Evolutionary conservation across 2,113 vertebrate genomes (phyloP), one percentile per base, ranked within the genome.

Genomic region (Regulus satrapa): DNA sequence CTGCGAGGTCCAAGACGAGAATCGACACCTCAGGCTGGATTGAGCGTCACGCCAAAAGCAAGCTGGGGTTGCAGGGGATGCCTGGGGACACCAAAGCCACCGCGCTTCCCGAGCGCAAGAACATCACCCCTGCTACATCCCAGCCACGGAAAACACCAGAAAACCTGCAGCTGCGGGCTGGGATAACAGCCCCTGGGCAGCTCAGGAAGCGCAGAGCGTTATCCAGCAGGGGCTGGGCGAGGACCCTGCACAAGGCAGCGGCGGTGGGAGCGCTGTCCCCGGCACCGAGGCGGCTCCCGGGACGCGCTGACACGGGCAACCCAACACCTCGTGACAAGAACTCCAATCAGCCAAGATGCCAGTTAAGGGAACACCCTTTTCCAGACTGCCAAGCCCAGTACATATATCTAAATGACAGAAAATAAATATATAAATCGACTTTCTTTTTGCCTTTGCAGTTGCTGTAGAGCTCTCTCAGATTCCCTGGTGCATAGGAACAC

Each of bases 1-100:
- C 26, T 26, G 43, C 84, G 51, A 69, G 28, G 11, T 45, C 31
- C 14, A 13, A 63, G 45, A 78, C 34, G 38, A 41, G 49, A 83
- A 61, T 4, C 40, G 48, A 3, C 54, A 73, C 24, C 26, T 55
- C 32, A 6, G 20, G 32, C 8, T 54, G 38, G 23, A 72, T 38
- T 51, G 41, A 38, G 1, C 0, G 1, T 18, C 9, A 36, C 4
- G 6, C 49, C 66, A 56, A 69, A 68, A 82, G 3, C 40, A 26
- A 75, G 38, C 11, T 2, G 3, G 5, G 7, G 34, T 8, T 61
- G 45, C 46, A 34, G 20, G 15, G 36, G 24, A 4, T 34, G 69
- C 59, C n/a, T n/a, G n/a, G n/a, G 45, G 34, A 34, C 45, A 38
- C 5, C 41, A 73, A n/a, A n/a, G n/a, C 13, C 62, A 29, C 32